Evolutionary conservation across 2,113 vertebrate species (phyloP).

Genomic region (Carlito syrichta): DNA sequence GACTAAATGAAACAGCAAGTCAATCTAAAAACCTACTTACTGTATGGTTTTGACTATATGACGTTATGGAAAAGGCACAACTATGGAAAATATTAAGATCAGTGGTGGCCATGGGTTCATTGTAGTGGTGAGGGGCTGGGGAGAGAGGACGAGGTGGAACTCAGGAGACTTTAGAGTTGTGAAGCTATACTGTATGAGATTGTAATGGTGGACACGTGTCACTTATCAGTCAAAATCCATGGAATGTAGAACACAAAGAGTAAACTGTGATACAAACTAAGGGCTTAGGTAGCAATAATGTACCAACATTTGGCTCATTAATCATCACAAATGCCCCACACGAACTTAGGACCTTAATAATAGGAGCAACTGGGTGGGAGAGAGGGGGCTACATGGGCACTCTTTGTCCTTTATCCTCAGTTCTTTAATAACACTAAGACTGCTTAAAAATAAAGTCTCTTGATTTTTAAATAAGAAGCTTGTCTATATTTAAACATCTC

Average conservation of each 20-base stretch:
- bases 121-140: no score
- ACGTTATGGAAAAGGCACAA: background rate
- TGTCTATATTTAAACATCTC: background rate
- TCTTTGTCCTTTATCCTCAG: background rate
- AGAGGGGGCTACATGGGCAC: background rate
- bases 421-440: background rate
- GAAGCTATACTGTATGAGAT: background rate
- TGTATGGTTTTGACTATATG: background rate
- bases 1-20: background rate
- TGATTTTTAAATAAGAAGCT: background rate
- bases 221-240: background rate
- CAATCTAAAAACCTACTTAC: background rate
- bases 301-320: background rate
- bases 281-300: background rate
- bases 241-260: background rate
- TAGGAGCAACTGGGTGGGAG: fast-evolving
- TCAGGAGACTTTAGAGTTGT: background rate
- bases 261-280: background rate
- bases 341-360: background rate
- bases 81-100: background rate
- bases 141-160: background rate
- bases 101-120: background rate
- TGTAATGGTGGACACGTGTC: no score
- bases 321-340: background rate
- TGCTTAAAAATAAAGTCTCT: background rate